Evolutionary conservation across 2,797 vertebrate genomes (phyloP).

Genomic region (Rhinophrynus dorsalis): DNA sequence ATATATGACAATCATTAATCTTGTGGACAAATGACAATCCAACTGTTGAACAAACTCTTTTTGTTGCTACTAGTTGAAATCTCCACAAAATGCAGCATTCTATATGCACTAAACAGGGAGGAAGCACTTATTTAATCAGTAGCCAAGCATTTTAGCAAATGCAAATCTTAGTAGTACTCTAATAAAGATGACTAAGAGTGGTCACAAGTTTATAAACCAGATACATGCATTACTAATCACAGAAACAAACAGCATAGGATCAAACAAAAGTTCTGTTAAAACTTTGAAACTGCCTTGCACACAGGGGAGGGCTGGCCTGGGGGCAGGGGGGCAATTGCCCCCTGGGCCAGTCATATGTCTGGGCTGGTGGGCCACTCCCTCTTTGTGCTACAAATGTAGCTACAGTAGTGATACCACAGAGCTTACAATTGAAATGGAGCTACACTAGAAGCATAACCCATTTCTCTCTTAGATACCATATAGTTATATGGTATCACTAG

Average conservation of each 20-base stretch:
- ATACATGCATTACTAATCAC: neutral
- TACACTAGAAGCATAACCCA: too few species aligned
- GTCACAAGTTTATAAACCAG: neutral
- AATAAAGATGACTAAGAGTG: too few species aligned
- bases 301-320: too few species aligned
- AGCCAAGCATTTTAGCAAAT: conserved; percentile 15
- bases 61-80: neutral
- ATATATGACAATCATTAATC: conserved; percentile 9
- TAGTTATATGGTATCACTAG: too few species aligned
- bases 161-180: neutral
- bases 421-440: too few species aligned
- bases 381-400: too few species aligned
- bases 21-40: conserved; percentile 7
- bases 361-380: too few species aligned
- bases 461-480: too few species aligned
- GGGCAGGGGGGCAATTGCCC: too few species aligned
- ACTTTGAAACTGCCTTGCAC: too few species aligned
- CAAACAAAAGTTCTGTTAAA: neutral
- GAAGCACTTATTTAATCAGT: neutral
- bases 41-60: neutral
- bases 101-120: neutral
- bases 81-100: neutral
- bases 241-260: neutral
- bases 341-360: too few species aligned
- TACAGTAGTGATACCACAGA: too few species aligned